Percentiles rank a stretch among this genome's conserved stretches.
phyloP scores from a whole-genome alignment of 2,113 vertebrate genomes.

The Lophura nycthemera region DNA sequence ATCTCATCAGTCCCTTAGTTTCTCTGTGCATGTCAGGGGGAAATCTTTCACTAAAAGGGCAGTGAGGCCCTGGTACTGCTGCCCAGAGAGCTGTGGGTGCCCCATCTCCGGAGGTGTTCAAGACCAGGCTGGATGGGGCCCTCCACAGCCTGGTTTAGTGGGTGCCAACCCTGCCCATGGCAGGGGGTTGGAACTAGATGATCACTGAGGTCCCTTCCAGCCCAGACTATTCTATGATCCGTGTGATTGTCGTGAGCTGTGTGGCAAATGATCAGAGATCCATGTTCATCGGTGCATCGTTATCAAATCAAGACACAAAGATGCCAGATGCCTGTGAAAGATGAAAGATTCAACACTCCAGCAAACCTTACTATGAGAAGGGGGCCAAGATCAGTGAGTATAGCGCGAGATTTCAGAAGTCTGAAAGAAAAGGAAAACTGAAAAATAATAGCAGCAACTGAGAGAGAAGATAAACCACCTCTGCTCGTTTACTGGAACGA shows the following conservation, averaged over 20 bases:
- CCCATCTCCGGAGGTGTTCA: too few relatives aligned
- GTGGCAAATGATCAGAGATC: background rate
- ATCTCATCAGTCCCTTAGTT: background rate
- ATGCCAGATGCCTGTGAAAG: background rate
- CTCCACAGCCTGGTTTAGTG: too few relatives aligned
- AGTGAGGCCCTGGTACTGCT: too few relatives aligned
- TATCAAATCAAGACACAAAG: background rate
- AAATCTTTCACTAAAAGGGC: too few relatives aligned
- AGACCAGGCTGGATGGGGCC: too few relatives aligned
- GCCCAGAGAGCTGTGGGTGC: too few relatives aligned
- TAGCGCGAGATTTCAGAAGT: background rate
- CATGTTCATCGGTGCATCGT: fast-evolving
- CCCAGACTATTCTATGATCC: too few relatives aligned
- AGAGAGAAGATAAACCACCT: background rate
- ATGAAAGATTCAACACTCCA: background rate
- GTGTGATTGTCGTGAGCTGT: background rate
- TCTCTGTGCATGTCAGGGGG: fast-evolving
- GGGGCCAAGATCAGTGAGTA: background rate
- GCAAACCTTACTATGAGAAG: fast-evolving
- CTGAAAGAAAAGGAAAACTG: background rate
- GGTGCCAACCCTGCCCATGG: too few relatives aligned
- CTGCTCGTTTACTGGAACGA: background rate
- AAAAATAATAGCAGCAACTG: background rate
- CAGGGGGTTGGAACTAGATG: too few relatives aligned
- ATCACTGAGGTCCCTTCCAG: too few relatives aligned